Conservation (phyloP, 2,113 vertebrate genomes). For the Erythrocercus mccallii region DNA sequence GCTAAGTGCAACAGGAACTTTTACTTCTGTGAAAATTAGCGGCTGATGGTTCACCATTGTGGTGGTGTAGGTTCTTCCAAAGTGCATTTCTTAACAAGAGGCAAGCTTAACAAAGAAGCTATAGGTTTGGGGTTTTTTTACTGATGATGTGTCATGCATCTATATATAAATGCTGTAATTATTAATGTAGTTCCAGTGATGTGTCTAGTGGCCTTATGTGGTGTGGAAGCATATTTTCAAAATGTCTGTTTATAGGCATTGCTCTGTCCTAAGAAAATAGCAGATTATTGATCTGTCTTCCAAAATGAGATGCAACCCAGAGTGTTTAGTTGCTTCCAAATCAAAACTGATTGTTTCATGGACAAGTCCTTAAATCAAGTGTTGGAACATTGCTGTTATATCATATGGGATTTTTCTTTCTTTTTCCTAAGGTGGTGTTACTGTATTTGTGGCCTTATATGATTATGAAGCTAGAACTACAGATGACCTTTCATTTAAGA, state of each 20-base stretch:
- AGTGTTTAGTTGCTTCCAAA: not conserved
- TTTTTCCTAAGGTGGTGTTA: conserved; percentile 86
- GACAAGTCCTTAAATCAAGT: not conserved
- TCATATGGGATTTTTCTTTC: not conserved
- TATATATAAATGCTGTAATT: not conserved
- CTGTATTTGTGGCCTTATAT: conserved; percentile 98
- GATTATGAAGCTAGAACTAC: conserved; percentile 98
- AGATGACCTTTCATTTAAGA: conserved; percentile 97
- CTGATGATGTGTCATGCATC: not conserved
- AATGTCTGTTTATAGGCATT: not conserved
- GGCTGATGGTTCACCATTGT: not conserved
- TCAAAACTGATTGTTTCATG: not conserved
- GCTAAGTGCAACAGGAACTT: not conserved
- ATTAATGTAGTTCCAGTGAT: not conserved
- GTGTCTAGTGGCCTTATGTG: not conserved
- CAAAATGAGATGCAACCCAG: not conserved
- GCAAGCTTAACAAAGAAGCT: not conserved
- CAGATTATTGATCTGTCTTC: not conserved
- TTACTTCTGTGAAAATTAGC: not conserved
- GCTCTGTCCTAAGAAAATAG: not conserved
- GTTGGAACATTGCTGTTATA: not conserved
- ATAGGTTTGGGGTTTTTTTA: not conserved
- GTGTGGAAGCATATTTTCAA: not conserved
- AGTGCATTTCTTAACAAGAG: not conserved
- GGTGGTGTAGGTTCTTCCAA: not conserved